phyloP scores from a whole-genome alignment of 2,888 invertebrate species.

The Arctia plantaginis region DNA sequence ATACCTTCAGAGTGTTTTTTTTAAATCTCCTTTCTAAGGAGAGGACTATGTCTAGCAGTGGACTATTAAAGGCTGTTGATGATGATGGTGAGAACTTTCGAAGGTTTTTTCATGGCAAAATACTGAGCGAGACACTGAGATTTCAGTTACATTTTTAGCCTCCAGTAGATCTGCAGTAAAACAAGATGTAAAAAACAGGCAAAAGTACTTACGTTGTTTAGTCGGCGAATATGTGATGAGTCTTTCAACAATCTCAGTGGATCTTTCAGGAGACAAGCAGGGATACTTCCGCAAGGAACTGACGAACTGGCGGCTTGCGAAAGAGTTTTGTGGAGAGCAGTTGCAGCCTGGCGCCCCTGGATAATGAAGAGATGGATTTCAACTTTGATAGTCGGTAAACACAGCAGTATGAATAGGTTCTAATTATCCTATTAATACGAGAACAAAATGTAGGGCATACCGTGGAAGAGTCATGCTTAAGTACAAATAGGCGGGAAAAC shows the following conservation, averaged over 20 bases:
- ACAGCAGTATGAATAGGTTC: background rate
- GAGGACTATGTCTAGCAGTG: too few species aligned
- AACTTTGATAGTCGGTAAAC: background rate
- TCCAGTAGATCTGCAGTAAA: background rate
- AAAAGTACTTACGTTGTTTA: conserved; percentile 61
- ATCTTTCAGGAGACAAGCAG: conserved; percentile 63
- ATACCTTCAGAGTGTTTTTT: too few species aligned
- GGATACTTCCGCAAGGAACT: conserved; percentile 74
- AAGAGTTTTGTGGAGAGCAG: conserved; percentile 55
- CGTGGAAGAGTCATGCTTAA: too few species aligned
- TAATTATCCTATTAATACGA: too few species aligned
- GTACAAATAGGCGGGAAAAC: too few species aligned
- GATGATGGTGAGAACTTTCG: too few species aligned
- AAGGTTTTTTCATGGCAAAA: too few species aligned
- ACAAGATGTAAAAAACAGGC: background rate
- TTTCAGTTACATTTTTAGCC: too few species aligned
- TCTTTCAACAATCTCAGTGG: conserved; percentile 70
- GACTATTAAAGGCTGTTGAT: too few species aligned
- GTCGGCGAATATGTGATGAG: conserved; percentile 66
- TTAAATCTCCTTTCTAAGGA: too few species aligned
- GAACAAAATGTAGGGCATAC: too few species aligned
- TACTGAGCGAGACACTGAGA: too few species aligned
- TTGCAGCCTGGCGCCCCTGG: conserved; percentile 58
- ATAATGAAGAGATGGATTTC: background rate
- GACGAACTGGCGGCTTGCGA: conserved; percentile 65